Conservation (phyloP, 1,140 invertebrate genomes). For the Hycleus cichorii region DNA sequence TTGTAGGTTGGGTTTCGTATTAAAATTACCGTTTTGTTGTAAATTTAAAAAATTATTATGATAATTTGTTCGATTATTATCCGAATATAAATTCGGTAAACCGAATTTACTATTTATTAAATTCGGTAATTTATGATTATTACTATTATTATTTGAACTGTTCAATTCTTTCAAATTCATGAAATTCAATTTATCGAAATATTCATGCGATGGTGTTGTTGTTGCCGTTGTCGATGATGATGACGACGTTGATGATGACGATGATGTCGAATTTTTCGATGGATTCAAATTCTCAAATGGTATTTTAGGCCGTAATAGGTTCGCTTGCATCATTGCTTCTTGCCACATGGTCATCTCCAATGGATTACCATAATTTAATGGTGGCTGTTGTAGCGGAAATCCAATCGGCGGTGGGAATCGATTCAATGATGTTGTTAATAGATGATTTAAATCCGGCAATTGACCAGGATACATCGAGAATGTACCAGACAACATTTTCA, state of each 20-base stretch:
- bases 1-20: conserved; percentile 33
- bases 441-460: conserved; percentile 45
- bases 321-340: conserved; percentile 50
- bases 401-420: conserved; percentile 40
- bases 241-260: conserved; percentile 4
- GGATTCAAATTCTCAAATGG: conserved; percentile 28
- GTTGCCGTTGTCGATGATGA: conserved; percentile 2
- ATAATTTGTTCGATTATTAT: neutral
- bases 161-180: no score
- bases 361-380: conserved; percentile 48
- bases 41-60: neutral
- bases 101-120: neutral
- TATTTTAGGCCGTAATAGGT: conserved; percentile 38
- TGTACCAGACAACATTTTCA: conserved; percentile 42
- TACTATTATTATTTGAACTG: no score
- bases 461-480: conserved; percentile 40
- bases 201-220: conserved; percentile 9
- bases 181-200: neutral
- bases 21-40: conserved; percentile 7
- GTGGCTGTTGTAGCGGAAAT: conserved; percentile 44
- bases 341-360: conserved; percentile 61
- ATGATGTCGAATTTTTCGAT: neutral
- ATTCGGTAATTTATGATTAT: conserved; percentile 3
- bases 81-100: neutral
- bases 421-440: conserved; percentile 34